Base-by-base conservation (phyloP, 1,140 invertebrate species). In the Ceratosolen solmsi region DNA sequence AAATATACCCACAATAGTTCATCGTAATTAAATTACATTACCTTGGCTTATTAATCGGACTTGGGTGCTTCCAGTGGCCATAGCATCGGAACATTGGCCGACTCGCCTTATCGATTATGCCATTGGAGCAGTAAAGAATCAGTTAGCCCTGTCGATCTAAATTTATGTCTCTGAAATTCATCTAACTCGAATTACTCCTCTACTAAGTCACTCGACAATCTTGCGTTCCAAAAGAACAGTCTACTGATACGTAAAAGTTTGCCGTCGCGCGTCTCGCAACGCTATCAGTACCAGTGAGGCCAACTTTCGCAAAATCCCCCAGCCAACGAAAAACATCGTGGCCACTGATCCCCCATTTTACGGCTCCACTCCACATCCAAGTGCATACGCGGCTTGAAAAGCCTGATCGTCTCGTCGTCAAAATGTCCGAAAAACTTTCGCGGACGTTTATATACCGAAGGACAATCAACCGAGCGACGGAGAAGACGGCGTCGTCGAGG, bases 391-490 rank as follows among this genome's bases (percentile, higher is more conserved):
- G 74, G n/a, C n/a, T n/a, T n/a, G n/a, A n/a, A 27, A 15, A 20
- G 15, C 30, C 68, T 20, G 8, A 60, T 9, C 54, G 17, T 22
- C 9, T 22, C 2, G n/a, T 41, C n/a, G 49, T 8, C 20, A 46
- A 65, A 74, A 41, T 30, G 79, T 51, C 71, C 56, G 54, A 80
- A 80, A 80, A 80, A 80, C 56, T 81, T 75, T n/a, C 11, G n/a
- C 58, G 58, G 22, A 41, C 60, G 72, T 75, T 81, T 75, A 81
- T 81, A 81, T 68, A 75, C 56, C 58, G 46, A 54, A 65, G 58
- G 79, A 80, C 79, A 80, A 80, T 80, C 56, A 63, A 20, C 27
- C 56, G 54, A 27, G 65, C 2, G 51, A n/a, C 17, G 33, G 33
- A n/a, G 65, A 41, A 1, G 22, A 4, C 25, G 27, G n/a, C 58